Base-by-base conservation (phyloP, 2,113 vertebrate species). In the Campylomormyrus numenius region DNA sequence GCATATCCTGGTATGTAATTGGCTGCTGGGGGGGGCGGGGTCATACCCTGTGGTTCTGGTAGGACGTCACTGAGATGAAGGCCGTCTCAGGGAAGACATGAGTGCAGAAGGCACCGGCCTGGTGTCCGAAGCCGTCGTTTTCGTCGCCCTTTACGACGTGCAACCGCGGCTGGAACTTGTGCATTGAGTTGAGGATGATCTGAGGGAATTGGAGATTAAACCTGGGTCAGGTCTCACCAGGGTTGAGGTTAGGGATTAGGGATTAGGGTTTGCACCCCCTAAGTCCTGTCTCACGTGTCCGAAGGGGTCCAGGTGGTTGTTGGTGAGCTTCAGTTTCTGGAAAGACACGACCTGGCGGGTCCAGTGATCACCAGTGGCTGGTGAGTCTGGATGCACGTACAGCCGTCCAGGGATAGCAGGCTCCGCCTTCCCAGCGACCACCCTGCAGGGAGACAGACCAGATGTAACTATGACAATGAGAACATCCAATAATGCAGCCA, bases 131-230 rank as follows among this genome's bases (percentile, higher is more conserved):
- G 2, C 96, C 98, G 0, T 99, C 99, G 96, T 99, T 99, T 94
- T 99, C 98, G 0, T 99, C 98, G 0, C 98, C 98, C 95, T 99
- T 99, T 85, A 99, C 98, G 0, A 99, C 98, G 93, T 99, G 98
- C 21, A 99, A 94, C 58, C 98, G 94, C 0, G 98, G 98, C 93
- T 99, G 98, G 95, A 99, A 99, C 89, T 99, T 99, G 92, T 99
- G 98, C 98, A 99, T 99, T 1, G 98, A 99, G 90, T 99, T 99
- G 19, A 99, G 96, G 90, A 99, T 99, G 93, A 99, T 99, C 98
- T 99, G 93, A 21, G 4, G 95, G 93, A 50, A 46, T 91, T 45
- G 91, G 49, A 89, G 85, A 74, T 35, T 46, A 46, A 10, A 88
- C 52, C 9, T 21, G 27, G 52, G 17, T n/a, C 87, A 88, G 19